Conservation (phyloP, 2,888 invertebrate species). For the Mythimna vitellina region DNA sequence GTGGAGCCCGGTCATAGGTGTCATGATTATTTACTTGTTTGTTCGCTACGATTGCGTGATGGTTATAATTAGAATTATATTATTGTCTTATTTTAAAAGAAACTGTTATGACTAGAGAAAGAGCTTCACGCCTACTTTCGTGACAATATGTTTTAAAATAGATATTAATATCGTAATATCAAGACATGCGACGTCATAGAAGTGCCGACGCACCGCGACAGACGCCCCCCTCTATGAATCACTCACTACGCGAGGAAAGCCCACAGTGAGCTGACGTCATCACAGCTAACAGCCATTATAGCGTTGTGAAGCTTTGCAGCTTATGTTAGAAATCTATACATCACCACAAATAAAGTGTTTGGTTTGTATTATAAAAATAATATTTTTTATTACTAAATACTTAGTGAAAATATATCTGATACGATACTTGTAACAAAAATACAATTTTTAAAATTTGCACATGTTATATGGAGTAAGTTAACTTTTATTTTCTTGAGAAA, state of each 20-base stretch:
- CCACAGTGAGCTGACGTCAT: slow-evolving; percentile 80
- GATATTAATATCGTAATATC: slow-evolving; percentile 5
- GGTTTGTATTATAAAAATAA: too few species aligned
- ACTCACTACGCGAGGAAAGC: slow-evolving; percentile 81
- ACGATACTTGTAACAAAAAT: too few species aligned
- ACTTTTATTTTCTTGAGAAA: too few species aligned
- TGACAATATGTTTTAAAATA: slow-evolving; percentile 1
- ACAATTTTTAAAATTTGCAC: too few species aligned
- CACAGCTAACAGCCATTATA: slow-evolving; percentile 58
- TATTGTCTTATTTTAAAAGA: slow-evolving; percentile 13
- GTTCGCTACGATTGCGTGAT: slow-evolving; percentile 28
- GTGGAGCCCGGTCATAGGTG: slow-evolving; percentile 20
- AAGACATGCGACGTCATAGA: slow-evolving; percentile 27
- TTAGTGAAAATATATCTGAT: too few species aligned
- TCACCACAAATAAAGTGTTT: too few species aligned
- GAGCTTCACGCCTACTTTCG: neutral
- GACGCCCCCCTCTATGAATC: slow-evolving; percentile 74
- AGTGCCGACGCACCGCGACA: slow-evolving; percentile 42
- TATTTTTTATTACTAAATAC: too few species aligned
- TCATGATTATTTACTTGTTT: slow-evolving; percentile 29
- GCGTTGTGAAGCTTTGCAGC: slow-evolving; percentile 63
- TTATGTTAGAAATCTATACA: slow-evolving; percentile 25
- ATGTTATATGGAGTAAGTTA: too few species aligned
- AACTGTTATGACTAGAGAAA: slow-evolving; percentile 9
- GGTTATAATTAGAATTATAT: slow-evolving; percentile 21